A percentile compares a stretch with the other conserved stretches of the same genome.
Evolutionary conservation across 1,140 invertebrate species (phyloP).

Genomic region (Littorina saxatilis): DNA sequence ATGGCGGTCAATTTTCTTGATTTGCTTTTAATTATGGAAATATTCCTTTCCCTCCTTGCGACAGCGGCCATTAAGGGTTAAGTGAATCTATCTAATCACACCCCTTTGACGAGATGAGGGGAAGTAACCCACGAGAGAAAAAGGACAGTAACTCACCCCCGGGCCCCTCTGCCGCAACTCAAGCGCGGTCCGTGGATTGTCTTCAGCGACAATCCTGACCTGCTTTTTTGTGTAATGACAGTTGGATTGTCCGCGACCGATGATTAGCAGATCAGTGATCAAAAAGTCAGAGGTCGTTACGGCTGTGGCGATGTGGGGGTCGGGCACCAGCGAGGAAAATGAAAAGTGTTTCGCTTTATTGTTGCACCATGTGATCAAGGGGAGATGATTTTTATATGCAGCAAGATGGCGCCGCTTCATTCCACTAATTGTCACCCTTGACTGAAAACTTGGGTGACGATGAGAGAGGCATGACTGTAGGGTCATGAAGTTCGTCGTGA

Average conservation of each 20-base stretch:
- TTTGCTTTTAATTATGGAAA: constrained; percentile 42
- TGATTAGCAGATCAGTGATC: not conserved
- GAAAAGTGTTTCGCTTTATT: too few relatives aligned
- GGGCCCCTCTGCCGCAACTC: too few relatives aligned
- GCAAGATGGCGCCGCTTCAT: too few relatives aligned
- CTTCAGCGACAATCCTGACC: not conserved
- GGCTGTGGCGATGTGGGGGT: not conserved
- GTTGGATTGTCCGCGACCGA: not conserved
- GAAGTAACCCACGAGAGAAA: constrained; percentile 11
- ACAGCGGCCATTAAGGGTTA: constrained; percentile 18
- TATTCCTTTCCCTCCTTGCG: constrained; percentile 19
- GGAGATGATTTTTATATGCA: too few relatives aligned
- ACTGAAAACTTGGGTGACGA: too few relatives aligned
- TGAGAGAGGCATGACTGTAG: too few relatives aligned
- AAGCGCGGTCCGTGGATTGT: not conserved
- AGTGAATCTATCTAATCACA: constrained; percentile 35
- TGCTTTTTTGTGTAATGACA: not conserved
- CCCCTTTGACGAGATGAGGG: constrained; percentile 9
- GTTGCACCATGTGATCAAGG: too few relatives aligned
- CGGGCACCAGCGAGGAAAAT: too few relatives aligned
- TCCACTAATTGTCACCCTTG: too few relatives aligned
- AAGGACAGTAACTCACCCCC: constrained; percentile 4
- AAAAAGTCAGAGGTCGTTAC: not conserved
- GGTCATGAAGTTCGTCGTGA: too few relatives aligned
- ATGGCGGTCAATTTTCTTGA: constrained; percentile 36